Evolutionary conservation across 2,888 invertebrate species (phyloP).

Genomic region (Mesochorus sp.): DNA sequence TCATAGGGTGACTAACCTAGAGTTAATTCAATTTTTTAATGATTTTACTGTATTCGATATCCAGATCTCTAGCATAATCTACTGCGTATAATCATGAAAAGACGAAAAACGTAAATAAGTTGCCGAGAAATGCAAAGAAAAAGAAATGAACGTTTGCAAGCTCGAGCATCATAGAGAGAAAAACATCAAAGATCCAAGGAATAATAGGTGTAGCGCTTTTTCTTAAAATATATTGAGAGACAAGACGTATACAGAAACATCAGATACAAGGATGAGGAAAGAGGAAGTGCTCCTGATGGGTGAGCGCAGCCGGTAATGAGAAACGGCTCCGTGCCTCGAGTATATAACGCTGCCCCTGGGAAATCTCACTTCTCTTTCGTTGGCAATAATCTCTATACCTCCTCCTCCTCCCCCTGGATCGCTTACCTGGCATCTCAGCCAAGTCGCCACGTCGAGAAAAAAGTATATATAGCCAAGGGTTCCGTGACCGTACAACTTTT

Average conservation of each 20-base stretch:
- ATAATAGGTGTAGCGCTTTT: slow-evolving; percentile 32
- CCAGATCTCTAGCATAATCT: too few species aligned
- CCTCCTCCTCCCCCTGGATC: slow-evolving; percentile 12
- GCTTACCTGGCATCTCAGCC: slow-evolving; percentile 14
- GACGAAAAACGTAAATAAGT: not conserved
- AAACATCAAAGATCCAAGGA: slow-evolving; percentile 33
- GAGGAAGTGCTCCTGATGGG: slow-evolving; percentile 49
- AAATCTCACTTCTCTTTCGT: slow-evolving; percentile 60
- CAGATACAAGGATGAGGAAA: slow-evolving; percentile 9
- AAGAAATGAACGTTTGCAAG: slow-evolving; percentile 4
- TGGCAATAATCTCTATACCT: slow-evolving; percentile 59
- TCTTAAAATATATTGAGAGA: slow-evolving; percentile 9
- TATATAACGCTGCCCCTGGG: slow-evolving; percentile 62
- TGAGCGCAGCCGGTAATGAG: slow-evolving; percentile 59
- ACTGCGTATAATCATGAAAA: not conserved
- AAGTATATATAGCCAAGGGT: slow-evolving; percentile 6
- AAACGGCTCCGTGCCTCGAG: slow-evolving; percentile 60
- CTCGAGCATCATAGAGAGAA: not conserved
- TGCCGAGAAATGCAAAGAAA: slow-evolving; percentile 12
- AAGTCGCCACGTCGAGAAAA: slow-evolving; percentile 18
- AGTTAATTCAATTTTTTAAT: too few species aligned
- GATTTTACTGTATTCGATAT: not conserved
- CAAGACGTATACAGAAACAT: not conserved
- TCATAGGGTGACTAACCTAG: too few species aligned
- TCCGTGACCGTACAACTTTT: slow-evolving; percentile 48